Conservation (phyloP, 1,140 invertebrate species). For the Cataglyphis hispanica region DNA sequence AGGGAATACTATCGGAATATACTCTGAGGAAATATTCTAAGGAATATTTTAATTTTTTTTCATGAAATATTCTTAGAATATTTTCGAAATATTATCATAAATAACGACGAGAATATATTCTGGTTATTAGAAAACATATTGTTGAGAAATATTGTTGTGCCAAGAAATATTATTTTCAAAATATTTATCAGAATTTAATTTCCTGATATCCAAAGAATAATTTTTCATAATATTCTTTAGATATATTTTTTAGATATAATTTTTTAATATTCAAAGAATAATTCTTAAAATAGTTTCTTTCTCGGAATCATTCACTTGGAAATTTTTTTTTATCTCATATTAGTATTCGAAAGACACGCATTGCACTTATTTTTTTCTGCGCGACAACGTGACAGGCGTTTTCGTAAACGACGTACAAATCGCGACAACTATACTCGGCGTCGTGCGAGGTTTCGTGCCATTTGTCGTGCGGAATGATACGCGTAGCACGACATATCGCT, state of each 20-base stretch:
- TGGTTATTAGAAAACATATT: neutral
- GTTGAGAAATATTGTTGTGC: neutral
- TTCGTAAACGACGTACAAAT: neutral
- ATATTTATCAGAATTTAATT: neutral
- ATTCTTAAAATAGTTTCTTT: conserved; percentile 11
- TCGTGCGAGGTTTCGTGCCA: conserved; percentile 5
- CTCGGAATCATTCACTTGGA: neutral
- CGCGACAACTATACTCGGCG: neutral
- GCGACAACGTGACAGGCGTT: conserved; percentile 31
- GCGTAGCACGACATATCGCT: conserved; percentile 1
- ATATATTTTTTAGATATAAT: no score
- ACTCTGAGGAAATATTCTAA: neutral
- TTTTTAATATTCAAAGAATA: neutral
- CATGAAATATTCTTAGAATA: neutral
- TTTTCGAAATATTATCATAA: no score
- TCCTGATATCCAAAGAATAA: neutral
- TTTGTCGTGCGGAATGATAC: conserved; percentile 24
- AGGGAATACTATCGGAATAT: neutral
- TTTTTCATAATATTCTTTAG: neutral
- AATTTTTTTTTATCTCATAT: neutral
- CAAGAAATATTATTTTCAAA: neutral
- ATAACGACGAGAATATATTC: neutral
- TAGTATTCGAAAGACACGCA: neutral
- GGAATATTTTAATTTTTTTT: neutral
- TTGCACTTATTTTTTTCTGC: neutral